Percentiles rank a stretch among this genome's conserved stretches.
Conservation (phyloP, 2,888 invertebrate genomes). For the Autographa gamma region DNA sequence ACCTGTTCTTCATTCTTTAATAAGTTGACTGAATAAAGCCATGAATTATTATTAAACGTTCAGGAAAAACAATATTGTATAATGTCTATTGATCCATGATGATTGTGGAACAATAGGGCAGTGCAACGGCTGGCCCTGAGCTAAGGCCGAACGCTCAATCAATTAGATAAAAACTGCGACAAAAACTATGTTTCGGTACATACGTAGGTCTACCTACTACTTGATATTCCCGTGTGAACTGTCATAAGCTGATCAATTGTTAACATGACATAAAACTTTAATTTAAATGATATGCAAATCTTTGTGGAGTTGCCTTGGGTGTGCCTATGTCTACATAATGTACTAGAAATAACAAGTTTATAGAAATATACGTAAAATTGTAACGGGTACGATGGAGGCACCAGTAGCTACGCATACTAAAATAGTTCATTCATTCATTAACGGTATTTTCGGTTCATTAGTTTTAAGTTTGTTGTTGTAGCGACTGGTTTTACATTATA, state of each 20-base stretch:
- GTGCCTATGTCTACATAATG: not conserved
- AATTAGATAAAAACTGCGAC: constrained; percentile 55
- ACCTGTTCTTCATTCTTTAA: constrained; percentile 68
- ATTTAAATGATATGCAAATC: constrained; percentile 7
- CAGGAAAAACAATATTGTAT: constrained; percentile 63
- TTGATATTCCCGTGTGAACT: constrained; percentile 58
- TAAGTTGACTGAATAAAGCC: constrained; percentile 66
- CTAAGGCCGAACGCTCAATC: constrained; percentile 62
- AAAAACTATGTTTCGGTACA: constrained; percentile 57
- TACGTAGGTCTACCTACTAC: constrained; percentile 7
- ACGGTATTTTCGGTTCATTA: not conserved
- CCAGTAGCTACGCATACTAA: not conserved
- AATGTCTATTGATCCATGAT: constrained; percentile 65
- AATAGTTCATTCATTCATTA: not conserved
- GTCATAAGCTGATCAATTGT: constrained; percentile 44
- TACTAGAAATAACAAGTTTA: not conserved
- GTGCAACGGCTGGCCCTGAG: constrained; percentile 71
- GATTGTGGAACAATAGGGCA: constrained; percentile 57
- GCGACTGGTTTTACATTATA: too few species aligned
- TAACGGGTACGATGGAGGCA: not conserved
- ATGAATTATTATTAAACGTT: constrained; percentile 64
- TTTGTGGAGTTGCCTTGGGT: not conserved
- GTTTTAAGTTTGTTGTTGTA: not conserved
- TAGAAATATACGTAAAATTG: not conserved
- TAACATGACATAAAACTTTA: constrained; percentile 26